Evolutionary conservation across 1,140 invertebrate genomes (phyloP).

Genomic region (Ceratosolen fusciceps): DNA sequence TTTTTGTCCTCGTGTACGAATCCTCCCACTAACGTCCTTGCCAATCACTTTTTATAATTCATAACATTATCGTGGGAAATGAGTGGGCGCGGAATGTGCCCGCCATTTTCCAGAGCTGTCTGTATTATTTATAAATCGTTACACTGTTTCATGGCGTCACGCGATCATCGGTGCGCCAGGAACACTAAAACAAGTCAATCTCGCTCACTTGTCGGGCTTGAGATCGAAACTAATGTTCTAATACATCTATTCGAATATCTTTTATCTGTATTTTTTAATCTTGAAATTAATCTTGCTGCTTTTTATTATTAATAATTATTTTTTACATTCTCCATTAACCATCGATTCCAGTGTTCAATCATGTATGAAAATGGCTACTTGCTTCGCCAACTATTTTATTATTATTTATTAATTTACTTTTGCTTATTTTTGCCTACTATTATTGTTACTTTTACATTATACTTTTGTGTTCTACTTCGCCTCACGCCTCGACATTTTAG

Average conservation of each 20-base stretch:
- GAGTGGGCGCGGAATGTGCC: conserved; percentile 1
- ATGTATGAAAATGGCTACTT: conserved; percentile 3
- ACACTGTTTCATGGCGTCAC: conserved; percentile 15
- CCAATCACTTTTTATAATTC: conserved; percentile 11
- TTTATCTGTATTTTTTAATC: neutral
- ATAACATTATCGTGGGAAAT: conserved; percentile 39
- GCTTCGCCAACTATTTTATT: neutral
- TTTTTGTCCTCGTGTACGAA: neutral
- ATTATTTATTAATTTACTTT: neutral
- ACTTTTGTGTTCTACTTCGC: conserved; percentile 35
- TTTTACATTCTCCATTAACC: conserved; percentile 5
- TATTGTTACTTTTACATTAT: conserved; percentile 22
- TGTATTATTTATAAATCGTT: conserved; percentile 34
- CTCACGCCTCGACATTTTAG: conserved; percentile 44
- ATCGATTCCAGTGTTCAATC: conserved; percentile 27
- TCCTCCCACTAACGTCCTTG: neutral
- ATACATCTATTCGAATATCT: conserved; percentile 3
- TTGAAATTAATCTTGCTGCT: too few relatives aligned
- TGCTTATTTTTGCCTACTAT: conserved; percentile 16
- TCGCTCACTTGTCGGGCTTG: conserved; percentile 35
- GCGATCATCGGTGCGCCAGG: conserved; percentile 3
- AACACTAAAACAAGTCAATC: conserved; percentile 25
- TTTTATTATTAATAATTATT: too few relatives aligned
- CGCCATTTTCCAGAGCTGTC: conserved; percentile 2
- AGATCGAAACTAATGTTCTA: conserved; percentile 39